A percentile compares a stretch with the other conserved stretches of the same genome.
phyloP scores from a whole-genome alignment of 2,888 invertebrate species.

The Spatulosminthurus flaviceps region DNA sequence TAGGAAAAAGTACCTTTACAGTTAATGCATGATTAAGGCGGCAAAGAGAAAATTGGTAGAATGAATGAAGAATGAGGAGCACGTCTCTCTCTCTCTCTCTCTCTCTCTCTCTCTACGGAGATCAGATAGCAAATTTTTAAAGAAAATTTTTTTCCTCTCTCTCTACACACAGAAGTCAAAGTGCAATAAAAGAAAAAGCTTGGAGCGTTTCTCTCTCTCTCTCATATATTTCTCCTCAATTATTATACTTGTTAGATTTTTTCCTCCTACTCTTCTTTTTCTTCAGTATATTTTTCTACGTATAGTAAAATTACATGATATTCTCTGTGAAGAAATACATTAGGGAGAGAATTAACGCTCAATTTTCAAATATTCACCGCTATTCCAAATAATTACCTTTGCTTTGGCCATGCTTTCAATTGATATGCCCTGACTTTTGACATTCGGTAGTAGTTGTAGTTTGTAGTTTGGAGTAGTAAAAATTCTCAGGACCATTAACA shows the following conservation, averaged over 20 bases:
- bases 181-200: conserved; percentile 5
- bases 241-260: neutral
- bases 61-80: neutral
- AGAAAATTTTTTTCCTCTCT: neutral
- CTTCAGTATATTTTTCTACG: no score
- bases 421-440: neutral
- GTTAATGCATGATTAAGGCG: neutral
- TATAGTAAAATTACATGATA: no score
- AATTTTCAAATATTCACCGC: conserved; percentile 1
- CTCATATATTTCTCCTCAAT: neutral
- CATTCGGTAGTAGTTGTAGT: neutral
- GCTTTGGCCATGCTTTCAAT: neutral
- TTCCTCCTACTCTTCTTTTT: no score
- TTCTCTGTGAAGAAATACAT: neutral
- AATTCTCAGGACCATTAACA: no score
- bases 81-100: no score
- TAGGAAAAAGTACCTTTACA: neutral
- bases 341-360: neutral
- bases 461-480: no score
- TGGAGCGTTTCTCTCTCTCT: neutral
- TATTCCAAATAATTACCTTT: conserved; percentile 12
- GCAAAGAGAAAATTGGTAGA: neutral
- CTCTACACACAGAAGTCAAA: no score
- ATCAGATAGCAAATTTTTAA: neutral
- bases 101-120: no score